Evolutionary conservation across 2,888 invertebrate species (phyloP).

Genomic region (Camponotus fellah): DNA sequence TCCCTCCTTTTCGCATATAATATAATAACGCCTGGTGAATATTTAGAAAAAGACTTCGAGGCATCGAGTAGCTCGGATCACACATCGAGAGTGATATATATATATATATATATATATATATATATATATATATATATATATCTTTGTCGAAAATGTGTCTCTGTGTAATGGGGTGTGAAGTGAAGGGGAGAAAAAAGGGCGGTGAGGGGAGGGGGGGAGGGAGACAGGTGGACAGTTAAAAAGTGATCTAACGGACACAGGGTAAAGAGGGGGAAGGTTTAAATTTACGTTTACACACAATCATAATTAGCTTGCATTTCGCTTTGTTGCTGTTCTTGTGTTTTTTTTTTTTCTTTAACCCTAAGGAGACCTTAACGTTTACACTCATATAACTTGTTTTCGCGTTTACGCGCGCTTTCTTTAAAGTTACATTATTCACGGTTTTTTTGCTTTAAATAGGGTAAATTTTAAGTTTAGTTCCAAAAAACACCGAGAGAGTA

Average conservation of each 20-base stretch:
- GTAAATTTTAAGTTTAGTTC: constrained; percentile 84
- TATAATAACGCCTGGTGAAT: constrained; percentile 76
- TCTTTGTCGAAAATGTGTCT: constrained; percentile 52
- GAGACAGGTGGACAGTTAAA: constrained; percentile 61
- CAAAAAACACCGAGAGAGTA: constrained; percentile 86
- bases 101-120: no score
- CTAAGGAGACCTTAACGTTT: constrained; percentile 83
- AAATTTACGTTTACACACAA: constrained; percentile 84
- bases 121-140: constrained; percentile 20
- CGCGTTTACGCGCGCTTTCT: constrained; percentile 59
- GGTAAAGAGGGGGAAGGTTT: constrained; percentile 69
- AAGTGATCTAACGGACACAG: constrained; percentile 65
- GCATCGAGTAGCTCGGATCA: constrained; percentile 76
- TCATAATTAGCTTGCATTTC: constrained; percentile 80
- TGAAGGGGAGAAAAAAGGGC: constrained; percentile 38
- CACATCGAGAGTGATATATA: constrained; percentile 74
- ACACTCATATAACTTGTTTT: constrained; percentile 83
- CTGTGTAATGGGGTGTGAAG: constrained; percentile 21
- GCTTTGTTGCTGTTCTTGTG: constrained; percentile 73
- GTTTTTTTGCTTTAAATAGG: constrained; percentile 81
- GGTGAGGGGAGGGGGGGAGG: constrained; percentile 15
- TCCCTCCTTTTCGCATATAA: constrained; percentile 64
- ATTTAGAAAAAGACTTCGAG: constrained; percentile 80
- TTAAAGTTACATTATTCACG: constrained; percentile 70
- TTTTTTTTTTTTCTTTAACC: constrained; percentile 77